A percentile compares a stretch with the other conserved stretches of the same genome.
phyloP scores from a whole-genome alignment of 2,888 invertebrate species.

The Pammene aurita region DNA sequence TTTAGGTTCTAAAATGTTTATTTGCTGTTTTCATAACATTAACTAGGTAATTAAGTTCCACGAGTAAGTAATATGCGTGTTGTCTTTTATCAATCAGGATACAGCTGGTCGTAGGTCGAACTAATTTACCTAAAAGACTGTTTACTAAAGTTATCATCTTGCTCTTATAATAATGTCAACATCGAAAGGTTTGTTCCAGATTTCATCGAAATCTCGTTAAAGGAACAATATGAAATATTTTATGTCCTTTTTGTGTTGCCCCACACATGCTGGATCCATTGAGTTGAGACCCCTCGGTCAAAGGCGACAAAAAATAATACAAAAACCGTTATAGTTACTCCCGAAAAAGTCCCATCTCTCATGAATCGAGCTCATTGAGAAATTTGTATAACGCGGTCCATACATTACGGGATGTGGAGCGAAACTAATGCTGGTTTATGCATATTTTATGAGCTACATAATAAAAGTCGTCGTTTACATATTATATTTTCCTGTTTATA shows the following conservation, averaged over 20 bases:
- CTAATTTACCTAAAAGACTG: background rate
- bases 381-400: slow-evolving; percentile 55
- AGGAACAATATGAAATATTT: slow-evolving; percentile 43
- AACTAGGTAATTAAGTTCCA: background rate
- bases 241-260: slow-evolving; percentile 58
- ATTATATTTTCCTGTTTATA: background rate
- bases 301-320: slow-evolving; percentile 80
- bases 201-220: background rate
- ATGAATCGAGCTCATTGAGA: slow-evolving; percentile 78
- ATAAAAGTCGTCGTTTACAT: background rate
- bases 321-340: slow-evolving; percentile 82
- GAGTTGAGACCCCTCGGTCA: slow-evolving; percentile 80
- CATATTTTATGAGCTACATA: slow-evolving; percentile 13
- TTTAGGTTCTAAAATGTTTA: no score
- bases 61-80: background rate
- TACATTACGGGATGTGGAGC: slow-evolving; percentile 48
- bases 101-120: background rate
- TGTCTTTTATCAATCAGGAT: background rate
- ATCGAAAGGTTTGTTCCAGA: background rate
- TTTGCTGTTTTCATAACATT: background rate
- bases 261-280: slow-evolving; percentile 77
- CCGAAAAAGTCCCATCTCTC: slow-evolving; percentile 78
- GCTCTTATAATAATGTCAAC: background rate
- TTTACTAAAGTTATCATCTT: background rate
- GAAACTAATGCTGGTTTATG: slow-evolving; percentile 34